Evolutionary conservation across 2,888 invertebrate genomes (phyloP).

Genomic region (Microplitis deprimator): DNA sequence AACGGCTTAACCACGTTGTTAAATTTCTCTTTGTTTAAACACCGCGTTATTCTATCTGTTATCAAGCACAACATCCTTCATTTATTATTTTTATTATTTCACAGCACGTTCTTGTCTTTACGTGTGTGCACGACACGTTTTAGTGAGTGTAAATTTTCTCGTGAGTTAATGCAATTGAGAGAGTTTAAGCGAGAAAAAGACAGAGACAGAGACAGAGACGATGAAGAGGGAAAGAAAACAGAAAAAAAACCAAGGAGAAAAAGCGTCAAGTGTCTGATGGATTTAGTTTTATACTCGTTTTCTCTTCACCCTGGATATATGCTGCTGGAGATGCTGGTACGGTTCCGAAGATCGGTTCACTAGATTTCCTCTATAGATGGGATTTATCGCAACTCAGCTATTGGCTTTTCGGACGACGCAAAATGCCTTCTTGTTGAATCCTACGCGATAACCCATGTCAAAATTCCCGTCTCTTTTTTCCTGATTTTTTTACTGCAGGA

Average conservation of each 20-base stretch:
- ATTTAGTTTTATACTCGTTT: constrained; percentile 10
- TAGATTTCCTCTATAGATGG: constrained; percentile 10
- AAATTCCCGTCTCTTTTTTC: constrained; percentile 1
- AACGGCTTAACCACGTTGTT: background rate
- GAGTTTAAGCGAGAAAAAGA: no score
- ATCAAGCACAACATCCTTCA: background rate
- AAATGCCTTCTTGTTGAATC: constrained; percentile 5
- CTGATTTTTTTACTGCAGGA: background rate
- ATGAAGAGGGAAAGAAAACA: no score
- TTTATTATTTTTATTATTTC: background rate
- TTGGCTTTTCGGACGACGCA: constrained; percentile 23
- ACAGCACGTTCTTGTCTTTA: background rate
- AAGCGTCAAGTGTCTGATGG: background rate
- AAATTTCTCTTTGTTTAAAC: background rate
- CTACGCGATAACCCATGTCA: constrained; percentile 34
- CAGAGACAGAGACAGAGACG: no score
- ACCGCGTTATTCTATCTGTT: background rate
- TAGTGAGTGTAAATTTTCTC: no score
- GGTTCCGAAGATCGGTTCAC: constrained; percentile 11
- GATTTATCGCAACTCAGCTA: constrained; percentile 28
- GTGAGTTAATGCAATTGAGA: no score
- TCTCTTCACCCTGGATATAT: background rate
- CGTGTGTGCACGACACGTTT: no score
- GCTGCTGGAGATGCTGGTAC: constrained; percentile 12
- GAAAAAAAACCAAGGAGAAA: background rate